These are phyloP conservation scores for Cebidichthys violaceus DNA, from an alignment of 2,113 vertebrate species.

Conservation along the genomic window DNA sequence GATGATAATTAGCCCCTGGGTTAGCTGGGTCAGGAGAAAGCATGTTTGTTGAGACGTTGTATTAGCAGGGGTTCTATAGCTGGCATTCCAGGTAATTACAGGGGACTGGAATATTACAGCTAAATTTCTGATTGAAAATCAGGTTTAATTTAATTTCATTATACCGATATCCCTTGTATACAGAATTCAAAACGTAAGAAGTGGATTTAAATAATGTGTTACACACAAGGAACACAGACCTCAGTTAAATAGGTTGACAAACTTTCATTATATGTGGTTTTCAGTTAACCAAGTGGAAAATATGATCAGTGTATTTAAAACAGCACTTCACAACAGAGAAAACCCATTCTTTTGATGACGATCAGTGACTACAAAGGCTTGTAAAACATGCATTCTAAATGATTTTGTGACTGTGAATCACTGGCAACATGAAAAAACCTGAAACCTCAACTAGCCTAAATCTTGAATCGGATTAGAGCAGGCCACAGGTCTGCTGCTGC, in stretches of 20 bases:
- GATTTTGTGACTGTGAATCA: constrained; percentile 62
- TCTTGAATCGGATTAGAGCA: constrained; percentile 47
- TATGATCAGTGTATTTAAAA: constrained; percentile 65
- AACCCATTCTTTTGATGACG: constrained; percentile 58
- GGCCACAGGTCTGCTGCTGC: constrained; percentile 52
- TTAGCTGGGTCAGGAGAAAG: constrained; percentile 86
- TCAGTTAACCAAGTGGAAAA: constrained; percentile 66
- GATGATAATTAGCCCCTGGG: constrained; percentile 98
- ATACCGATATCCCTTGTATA: constrained; percentile 9
- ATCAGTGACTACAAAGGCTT: constrained; percentile 58
- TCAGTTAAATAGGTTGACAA: constrained; percentile 65
- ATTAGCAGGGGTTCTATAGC: constrained; percentile 63
- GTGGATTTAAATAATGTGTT: not conserved
- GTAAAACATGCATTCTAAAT: constrained; percentile 57
- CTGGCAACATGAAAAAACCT: constrained; percentile 56
- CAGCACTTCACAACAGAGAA: constrained; percentile 44
- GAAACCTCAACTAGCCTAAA: constrained; percentile 70
- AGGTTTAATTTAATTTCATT: constrained; percentile 48
- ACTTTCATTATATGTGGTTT: constrained; percentile 63
- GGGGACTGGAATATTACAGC: constrained; percentile 49
- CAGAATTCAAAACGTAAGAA: not conserved
- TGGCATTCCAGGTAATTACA: constrained; percentile 76
- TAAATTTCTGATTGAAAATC: constrained; percentile 70
- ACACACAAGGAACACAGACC: constrained; percentile 28
- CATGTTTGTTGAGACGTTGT: constrained; percentile 75